A percentile compares a stretch with the other conserved stretches of the same genome.
These are phyloP conservation scores for Ameiurus melas DNA, from an alignment of 2,113 vertebrate genomes.

Conservation along the genomic window DNA sequence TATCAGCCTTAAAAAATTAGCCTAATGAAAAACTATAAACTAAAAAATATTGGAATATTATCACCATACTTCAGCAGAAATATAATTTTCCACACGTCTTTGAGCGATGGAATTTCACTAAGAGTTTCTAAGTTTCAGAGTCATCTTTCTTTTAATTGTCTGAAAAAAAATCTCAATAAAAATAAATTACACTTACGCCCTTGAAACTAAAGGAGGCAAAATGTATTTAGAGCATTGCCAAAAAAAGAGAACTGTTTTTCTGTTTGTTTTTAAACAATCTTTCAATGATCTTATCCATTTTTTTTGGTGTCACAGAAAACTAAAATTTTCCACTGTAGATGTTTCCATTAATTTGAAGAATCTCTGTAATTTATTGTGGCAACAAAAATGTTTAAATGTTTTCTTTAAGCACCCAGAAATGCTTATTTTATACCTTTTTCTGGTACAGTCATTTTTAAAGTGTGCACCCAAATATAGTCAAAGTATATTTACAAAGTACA, in stretches of 20 bases:
- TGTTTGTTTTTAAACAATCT: not conserved
- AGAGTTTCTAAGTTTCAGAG: not conserved
- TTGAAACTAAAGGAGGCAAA: not conserved
- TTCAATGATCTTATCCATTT: not conserved
- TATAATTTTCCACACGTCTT: conserved; percentile 8
- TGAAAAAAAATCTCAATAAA: not conserved
- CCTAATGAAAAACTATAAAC: conserved; percentile 58
- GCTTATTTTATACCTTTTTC: no score
- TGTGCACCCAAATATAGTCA: no score
- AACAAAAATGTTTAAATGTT: not conserved
- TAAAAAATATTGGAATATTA: conserved; percentile 40
- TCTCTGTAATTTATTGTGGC: not conserved
- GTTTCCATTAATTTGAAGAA: not conserved
- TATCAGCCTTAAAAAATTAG: conserved; percentile 60
- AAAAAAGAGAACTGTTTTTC: not conserved
- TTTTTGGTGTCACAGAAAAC: not conserved
- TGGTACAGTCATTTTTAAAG: no score
- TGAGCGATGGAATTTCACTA: conserved; percentile 27
- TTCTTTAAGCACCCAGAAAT: not conserved
- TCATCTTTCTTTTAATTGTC: not conserved
- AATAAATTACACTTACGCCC: not conserved
- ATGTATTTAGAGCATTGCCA: not conserved
- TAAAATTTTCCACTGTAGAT: not conserved
- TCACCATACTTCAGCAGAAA: conserved; percentile 23
- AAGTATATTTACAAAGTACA: no score